Evolutionary conservation across 2,113 vertebrate genomes (phyloP), one percentile per base, ranked within the genome.

Genomic region (Lynx canadensis): DNA sequence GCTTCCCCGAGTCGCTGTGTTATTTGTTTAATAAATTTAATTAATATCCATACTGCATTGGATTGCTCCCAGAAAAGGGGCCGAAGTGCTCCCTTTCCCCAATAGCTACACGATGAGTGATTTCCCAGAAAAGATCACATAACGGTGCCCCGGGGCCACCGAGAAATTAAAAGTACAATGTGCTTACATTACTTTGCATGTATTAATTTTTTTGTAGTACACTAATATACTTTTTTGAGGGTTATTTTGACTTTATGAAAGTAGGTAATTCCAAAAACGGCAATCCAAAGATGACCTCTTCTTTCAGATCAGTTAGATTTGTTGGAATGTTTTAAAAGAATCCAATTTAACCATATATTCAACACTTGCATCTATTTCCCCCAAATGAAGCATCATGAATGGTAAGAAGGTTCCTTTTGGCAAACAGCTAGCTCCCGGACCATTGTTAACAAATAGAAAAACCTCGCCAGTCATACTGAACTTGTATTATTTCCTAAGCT

Each of bases 1-100:
- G 99, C 98, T 98, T 99, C 99, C 98, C 98, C 84, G 96, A 99
- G 98, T 99, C 97, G 94, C 99, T 99, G 98, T 98, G 98, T 99
- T 99, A 99, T 99, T 99, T 99, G 99, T 99, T 99, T 99, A 99
- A 99, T 99, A 99, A 99, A 99, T 99, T 99, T 99, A 99, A 99
- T 99, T 99, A 99, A 99, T 99, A 99, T 99, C 99, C 99, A 98
- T 98, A 98, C 98, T 98, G 98, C 98, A 99, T 89, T 99, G 98
- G 98, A 98, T 97, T 98, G 98, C 97, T 99, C 99, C 99, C 99
- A 99, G 98, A 99, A 99, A 98, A 97, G 98, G 97, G 98, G 98
- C 97, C 94, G 74, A 95, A 95, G 97, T 96, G 96, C 95, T 96
- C 93, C 83, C 97, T 97, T 98, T 98, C 95, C 98, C 98, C 91